Conservation (phyloP, 2,113 vertebrate species). For the Myotis lucifugus region DNA sequence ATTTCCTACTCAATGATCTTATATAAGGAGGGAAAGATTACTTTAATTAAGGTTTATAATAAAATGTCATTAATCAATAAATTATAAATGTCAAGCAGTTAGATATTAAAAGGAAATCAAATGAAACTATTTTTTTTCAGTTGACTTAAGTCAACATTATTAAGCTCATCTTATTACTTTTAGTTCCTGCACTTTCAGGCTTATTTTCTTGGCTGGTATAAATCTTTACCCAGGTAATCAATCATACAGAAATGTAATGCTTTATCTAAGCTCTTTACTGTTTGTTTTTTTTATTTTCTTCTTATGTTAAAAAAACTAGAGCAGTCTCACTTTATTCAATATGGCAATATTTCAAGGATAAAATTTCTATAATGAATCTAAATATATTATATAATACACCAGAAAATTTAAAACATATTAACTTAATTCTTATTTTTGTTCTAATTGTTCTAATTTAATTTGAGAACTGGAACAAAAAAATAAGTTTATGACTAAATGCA, state of each 20-base stretch:
- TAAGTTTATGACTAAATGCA: neutral
- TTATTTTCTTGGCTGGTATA: neutral
- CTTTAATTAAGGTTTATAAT: neutral
- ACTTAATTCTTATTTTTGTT: neutral
- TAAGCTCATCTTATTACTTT: neutral
- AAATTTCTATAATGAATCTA: neutral
- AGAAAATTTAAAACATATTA: neutral
- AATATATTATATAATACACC: neutral
- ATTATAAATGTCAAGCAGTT: neutral
- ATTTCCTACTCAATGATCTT: neutral
- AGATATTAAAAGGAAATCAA: neutral
- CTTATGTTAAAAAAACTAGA: neutral
- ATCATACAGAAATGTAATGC: neutral
- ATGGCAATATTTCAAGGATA: neutral
- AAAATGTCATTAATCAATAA: neutral
- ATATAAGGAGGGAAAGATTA: neutral
- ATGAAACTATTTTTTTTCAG: neutral
- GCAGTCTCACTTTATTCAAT: neutral
- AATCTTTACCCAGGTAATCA: neutral
- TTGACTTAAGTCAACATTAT: neutral
- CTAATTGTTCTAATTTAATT: neutral
- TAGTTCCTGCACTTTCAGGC: neutral
- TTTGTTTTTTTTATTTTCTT: neutral
- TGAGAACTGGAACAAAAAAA: neutral
- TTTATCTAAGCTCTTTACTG: neutral